Conservation (phyloP, 2,113 vertebrate species). For the Cyanoliseus patagonus region DNA sequence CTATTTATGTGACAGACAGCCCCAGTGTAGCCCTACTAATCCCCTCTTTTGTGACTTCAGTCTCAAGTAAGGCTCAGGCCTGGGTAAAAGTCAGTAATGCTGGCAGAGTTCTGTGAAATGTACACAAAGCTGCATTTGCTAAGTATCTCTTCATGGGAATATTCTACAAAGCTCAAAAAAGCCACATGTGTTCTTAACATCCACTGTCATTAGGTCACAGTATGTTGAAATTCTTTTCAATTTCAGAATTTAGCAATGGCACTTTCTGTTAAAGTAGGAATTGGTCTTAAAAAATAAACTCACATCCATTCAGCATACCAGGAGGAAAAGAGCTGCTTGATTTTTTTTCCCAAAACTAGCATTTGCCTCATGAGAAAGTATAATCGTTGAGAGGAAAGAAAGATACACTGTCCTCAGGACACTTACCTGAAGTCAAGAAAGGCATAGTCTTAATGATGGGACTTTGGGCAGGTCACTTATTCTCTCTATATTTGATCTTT, state of each 20-base stretch:
- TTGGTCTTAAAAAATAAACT: constrained; percentile 1
- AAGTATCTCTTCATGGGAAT: constrained; percentile 65
- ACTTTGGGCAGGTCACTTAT: background rate
- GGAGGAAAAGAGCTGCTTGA: background rate
- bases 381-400: background rate
- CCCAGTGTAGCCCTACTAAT: constrained; percentile 56
- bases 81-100: constrained; percentile 53
- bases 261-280: constrained; percentile 28
- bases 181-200: constrained; percentile 30
- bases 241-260: constrained; percentile 21
- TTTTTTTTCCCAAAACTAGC: background rate
- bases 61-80: constrained; percentile 50
- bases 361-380: background rate
- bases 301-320: background rate
- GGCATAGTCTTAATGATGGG: background rate
- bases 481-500: background rate
- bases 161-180: constrained; percentile 51
- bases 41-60: constrained; percentile 61
- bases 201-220: constrained; percentile 12
- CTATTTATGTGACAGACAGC: constrained; percentile 62
- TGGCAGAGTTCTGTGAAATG: constrained; percentile 71
- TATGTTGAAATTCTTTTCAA: constrained; percentile 24
- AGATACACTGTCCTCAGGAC: background rate
- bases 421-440: background rate
- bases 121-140: constrained; percentile 73